phyloP scores from a whole-genome alignment of 2,113 vertebrate species.

The Dicrurus megarhynchus region DNA sequence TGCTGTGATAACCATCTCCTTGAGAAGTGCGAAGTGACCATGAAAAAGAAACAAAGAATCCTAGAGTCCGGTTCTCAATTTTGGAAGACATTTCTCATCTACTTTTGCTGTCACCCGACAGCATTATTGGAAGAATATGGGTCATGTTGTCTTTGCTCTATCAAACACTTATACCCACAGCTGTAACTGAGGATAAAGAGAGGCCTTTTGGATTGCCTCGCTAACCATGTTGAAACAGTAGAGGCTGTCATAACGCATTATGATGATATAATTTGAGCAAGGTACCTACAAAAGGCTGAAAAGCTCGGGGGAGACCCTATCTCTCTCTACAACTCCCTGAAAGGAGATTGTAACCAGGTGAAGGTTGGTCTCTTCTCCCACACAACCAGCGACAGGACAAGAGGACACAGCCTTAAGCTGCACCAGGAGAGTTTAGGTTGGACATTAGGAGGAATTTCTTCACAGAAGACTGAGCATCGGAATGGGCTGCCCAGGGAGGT shows the following conservation, averaged over 20 bases:
- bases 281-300: neutral
- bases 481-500: neutral
- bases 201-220: neutral
- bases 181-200: neutral
- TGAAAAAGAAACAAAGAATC: neutral
- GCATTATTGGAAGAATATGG: neutral
- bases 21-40: neutral
- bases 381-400: neutral
- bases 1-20: neutral
- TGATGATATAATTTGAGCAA: neutral
- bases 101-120: neutral
- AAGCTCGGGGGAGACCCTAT: neutral
- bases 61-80: accelerated
- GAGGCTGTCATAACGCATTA: neutral
- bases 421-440: neutral
- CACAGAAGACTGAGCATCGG: neutral
- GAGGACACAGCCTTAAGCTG: neutral
- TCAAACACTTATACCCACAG: neutral
- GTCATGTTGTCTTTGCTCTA: neutral
- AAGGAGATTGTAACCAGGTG: neutral
- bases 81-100: neutral
- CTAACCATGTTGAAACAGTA: neutral
- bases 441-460: neutral
- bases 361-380: neutral
- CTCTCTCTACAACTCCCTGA: neutral